phyloP scores from a whole-genome alignment of 2,113 vertebrate genomes.

The Seriola dumerili region DNA sequence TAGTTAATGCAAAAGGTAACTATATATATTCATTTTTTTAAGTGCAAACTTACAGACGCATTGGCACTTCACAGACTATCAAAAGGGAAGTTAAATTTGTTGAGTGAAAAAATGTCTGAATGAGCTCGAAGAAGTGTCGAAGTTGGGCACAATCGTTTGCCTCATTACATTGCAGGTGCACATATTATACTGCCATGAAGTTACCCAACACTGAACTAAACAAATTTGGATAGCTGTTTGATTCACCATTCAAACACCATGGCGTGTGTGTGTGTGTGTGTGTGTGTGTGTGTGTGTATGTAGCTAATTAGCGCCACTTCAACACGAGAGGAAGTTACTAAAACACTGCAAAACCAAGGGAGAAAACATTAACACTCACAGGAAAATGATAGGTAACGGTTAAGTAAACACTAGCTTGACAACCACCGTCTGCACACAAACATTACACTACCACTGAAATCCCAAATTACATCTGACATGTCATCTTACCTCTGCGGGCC shows the following conservation, averaged over 20 bases:
- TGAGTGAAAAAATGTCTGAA: background rate
- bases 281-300: background rate
- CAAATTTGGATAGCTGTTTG: background rate
- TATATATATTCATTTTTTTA: background rate
- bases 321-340: constrained; percentile 34
- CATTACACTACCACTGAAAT: background rate
- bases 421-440: background rate
- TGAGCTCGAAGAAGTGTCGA: background rate
- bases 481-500: constrained; percentile 47
- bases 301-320: background rate
- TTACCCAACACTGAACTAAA: background rate
- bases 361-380: background rate
- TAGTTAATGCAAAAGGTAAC: too few relatives aligned
- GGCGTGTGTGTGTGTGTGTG: too few relatives aligned
- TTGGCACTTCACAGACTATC: background rate
- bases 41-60: background rate
- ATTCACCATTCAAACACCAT: background rate
- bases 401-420: background rate
- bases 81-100: constrained; percentile 24
- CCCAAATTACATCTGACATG: background rate
- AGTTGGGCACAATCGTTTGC: background rate
- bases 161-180: too few relatives aligned
- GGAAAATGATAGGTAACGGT: background rate
- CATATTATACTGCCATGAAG: too few relatives aligned
- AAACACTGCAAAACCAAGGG: background rate